phyloP scores from a whole-genome alignment of 1,140 invertebrate species.

The Drosophila sp. region DNA sequence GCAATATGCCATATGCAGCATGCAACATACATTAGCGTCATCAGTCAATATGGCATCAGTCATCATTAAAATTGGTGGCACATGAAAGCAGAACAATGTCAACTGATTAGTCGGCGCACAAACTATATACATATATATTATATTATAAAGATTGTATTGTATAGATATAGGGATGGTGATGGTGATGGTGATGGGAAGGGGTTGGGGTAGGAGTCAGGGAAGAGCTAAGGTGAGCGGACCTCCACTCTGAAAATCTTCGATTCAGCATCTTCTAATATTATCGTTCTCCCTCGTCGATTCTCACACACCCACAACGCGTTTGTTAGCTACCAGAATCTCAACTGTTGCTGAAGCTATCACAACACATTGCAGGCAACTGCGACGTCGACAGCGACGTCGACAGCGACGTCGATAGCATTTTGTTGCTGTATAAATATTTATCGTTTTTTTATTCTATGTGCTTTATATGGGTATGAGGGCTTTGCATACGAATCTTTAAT shows the following conservation, averaged over 20 bases:
- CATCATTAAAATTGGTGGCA: not conserved
- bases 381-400: constrained; percentile 1
- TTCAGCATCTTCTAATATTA: not conserved
- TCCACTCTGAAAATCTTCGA: not conserved
- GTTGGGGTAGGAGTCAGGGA: not conserved
- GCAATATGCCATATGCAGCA: too few relatives aligned
- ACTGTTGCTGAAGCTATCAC: constrained; percentile 15
- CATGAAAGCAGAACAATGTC: constrained; percentile 11
- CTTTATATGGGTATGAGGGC: constrained; percentile 29
- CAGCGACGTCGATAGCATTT: constrained; percentile 1
- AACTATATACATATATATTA: not conserved
- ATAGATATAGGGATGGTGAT: not conserved
- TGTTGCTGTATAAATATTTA: constrained; percentile 21
- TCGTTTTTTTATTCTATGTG: constrained; percentile 22
- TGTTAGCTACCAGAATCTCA: constrained; percentile 21
- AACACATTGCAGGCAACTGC: not conserved
- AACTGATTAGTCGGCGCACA: constrained; percentile 4
- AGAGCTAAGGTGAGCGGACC: too few relatives aligned
- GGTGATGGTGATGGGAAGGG: not conserved
- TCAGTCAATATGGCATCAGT: not conserved
- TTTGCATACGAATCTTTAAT: constrained; percentile 22
- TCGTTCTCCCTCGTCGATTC: not conserved
- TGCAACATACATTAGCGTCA: constrained; percentile 16
- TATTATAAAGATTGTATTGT: not conserved
- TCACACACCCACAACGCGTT: constrained; percentile 9